Evolutionary conservation across 2,888 invertebrate genomes (phyloP).

Genomic region (Dryococelus australis): DNA sequence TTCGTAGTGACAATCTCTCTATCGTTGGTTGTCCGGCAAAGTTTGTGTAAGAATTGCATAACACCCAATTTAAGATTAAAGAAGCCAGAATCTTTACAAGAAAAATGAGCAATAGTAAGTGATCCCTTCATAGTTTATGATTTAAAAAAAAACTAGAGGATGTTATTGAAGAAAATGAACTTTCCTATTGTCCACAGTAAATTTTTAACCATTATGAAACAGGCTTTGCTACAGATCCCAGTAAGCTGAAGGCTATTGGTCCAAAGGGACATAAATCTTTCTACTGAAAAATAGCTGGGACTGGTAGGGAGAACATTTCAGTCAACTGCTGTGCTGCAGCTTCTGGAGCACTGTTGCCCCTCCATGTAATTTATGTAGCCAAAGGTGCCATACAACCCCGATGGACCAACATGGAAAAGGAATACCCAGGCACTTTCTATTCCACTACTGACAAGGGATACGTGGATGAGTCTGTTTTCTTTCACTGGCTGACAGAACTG

Average conservation of each 20-base stretch:
- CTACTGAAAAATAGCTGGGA: not conserved
- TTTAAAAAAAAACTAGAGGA: not conserved
- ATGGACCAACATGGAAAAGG: not conserved
- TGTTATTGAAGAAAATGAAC: not conserved
- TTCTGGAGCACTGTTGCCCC: not conserved
- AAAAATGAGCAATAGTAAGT: not conserved
- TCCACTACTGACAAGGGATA: not conserved
- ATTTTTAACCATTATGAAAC: not conserved
- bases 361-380: not conserved
- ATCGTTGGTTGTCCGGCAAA: too few species aligned
- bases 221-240: not conserved
- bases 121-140: not conserved
- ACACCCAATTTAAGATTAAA: not conserved
- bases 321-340: not conserved
- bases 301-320: too few species aligned
- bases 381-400: not conserved
- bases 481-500: not conserved
- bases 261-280: not conserved
- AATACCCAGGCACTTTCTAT: not conserved
- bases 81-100: conserved; percentile 1
- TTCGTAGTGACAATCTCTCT: too few species aligned
- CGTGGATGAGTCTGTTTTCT: not conserved
- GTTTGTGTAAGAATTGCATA: too few species aligned
- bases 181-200: not conserved
- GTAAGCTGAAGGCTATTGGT: not conserved